Conservation (phyloP, 2,888 invertebrate species). For the Litoditis marina region DNA sequence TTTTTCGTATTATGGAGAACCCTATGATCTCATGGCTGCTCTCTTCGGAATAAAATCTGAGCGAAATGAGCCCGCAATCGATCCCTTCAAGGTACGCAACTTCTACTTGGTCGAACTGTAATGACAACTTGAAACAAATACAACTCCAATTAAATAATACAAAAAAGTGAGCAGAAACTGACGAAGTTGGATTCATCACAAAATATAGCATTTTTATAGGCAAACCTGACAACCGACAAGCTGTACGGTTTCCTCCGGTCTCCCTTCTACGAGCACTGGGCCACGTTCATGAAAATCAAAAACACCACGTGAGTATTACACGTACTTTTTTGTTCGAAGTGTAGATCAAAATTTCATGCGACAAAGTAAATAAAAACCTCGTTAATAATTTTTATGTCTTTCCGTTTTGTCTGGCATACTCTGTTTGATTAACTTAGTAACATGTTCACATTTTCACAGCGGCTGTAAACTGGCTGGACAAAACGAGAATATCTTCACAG, state of each 20-base stretch:
- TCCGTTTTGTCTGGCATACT: neutral
- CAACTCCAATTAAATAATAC: no score
- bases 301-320: constrained; percentile 14
- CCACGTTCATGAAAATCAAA: constrained; percentile 37
- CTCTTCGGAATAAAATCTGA: constrained; percentile 11
- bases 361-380: no score
- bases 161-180: no score
- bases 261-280: constrained; percentile 58
- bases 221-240: constrained; percentile 37
- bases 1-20: constrained; percentile 43
- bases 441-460: no score
- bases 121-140: no score
- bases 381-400: neutral
- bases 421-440: no score
- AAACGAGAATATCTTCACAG: no score
- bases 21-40: constrained; percentile 25
- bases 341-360: neutral
- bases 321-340: no score
- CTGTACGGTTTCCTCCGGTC: constrained; percentile 49
- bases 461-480: no score
- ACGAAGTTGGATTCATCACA: no score
- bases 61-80: constrained; percentile 22
- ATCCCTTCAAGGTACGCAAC: constrained; percentile 24
- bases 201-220: constrained; percentile 12
- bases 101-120: neutral